phyloP scores from a whole-genome alignment of 2,888 invertebrate species.

The Drosophila borealis region DNA sequence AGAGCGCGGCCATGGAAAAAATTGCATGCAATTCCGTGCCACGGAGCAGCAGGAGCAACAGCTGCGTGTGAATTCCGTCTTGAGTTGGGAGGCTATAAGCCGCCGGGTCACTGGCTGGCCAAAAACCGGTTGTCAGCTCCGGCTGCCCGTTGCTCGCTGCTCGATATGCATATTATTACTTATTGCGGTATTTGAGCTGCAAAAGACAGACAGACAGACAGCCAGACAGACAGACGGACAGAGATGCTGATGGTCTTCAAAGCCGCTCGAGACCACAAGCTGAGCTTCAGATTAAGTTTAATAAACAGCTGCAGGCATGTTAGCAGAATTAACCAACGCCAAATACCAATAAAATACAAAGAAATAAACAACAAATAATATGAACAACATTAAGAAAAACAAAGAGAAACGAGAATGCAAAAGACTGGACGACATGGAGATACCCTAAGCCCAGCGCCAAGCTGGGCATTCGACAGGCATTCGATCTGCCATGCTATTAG shows the following conservation, averaged over 20 bases:
- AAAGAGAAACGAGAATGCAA: too few species aligned
- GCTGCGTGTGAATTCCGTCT: slow-evolving; percentile 38
- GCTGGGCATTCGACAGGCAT: too few species aligned
- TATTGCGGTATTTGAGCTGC: slow-evolving; percentile 13
- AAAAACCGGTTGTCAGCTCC: slow-evolving; percentile 39
- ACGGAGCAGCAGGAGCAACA: slow-evolving; percentile 18
- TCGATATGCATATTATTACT: slow-evolving; percentile 35
- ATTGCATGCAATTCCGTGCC: slow-evolving; percentile 62
- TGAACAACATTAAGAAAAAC: too few species aligned
- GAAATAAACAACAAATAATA: too few species aligned
- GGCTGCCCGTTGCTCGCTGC: background rate
- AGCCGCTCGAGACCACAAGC: background rate
- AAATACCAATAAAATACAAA: too few species aligned
- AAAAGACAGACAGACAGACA: background rate
- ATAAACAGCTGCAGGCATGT: background rate
- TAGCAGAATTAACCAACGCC: too few species aligned
- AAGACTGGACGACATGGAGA: too few species aligned
- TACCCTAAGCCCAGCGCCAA: too few species aligned
- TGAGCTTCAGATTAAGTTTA: background rate
- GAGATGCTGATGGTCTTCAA: background rate
- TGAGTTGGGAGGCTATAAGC: slow-evolving; percentile 13
- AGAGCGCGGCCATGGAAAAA: slow-evolving; percentile 45
- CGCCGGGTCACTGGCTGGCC: background rate
- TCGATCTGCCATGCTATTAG: too few species aligned
- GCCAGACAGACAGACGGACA: background rate